Conservation (phyloP, 2,797 vertebrate genomes). For the Hapalemur alaotrensis region DNA sequence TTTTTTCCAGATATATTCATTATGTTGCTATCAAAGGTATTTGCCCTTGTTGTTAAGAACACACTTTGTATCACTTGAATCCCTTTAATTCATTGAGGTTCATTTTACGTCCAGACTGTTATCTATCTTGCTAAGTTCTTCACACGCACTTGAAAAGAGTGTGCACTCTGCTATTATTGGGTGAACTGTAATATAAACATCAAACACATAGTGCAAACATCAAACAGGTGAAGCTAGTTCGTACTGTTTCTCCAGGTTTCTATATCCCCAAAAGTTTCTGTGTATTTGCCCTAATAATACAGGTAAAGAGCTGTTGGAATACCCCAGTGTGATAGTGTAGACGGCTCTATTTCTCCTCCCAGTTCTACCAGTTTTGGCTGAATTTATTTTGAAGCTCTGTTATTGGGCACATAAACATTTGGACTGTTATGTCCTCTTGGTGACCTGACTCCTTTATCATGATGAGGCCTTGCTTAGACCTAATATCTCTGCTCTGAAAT, state of each 20-base stretch:
- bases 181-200: not conserved
- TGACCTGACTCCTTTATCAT: not conserved
- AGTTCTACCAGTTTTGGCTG: not conserved
- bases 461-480: not conserved
- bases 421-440: not conserved
- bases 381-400: not conserved
- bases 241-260: not conserved
- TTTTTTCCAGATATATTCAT: not conserved
- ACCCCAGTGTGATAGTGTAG: not conserved
- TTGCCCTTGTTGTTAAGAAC: not conserved
- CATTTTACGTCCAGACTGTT: not conserved
- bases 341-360: no score
- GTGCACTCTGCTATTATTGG: not conserved
- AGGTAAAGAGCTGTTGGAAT: not conserved
- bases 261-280: not conserved
- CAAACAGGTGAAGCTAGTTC: not conserved
- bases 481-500: not conserved
- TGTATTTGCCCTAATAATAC: not conserved
- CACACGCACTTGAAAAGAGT: not conserved
- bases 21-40: no score
- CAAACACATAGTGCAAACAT: not conserved
- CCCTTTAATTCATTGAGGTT: not conserved
- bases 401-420: no score
- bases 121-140: no score
- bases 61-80: not conserved